Base-by-base conservation (phyloP, 2,113 vertebrate species). In the Mormoops blainvillei region DNA sequence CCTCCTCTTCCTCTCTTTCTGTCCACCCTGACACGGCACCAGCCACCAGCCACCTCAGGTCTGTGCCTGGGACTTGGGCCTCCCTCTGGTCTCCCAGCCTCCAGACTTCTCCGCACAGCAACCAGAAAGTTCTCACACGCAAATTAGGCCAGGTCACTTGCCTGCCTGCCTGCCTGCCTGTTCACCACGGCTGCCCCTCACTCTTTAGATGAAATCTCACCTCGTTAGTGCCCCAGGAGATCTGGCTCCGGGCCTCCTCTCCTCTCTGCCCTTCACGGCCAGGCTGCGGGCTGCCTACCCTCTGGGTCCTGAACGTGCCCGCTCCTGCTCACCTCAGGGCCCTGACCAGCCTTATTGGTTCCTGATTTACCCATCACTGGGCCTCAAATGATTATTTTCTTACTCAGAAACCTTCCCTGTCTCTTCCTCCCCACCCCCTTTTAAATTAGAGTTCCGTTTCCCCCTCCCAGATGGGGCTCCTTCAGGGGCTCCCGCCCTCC, bases 381-480 rank as follows among this genome's bases (percentile, higher is more conserved):
- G 63, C 15, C 43, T 52, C 36, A 13, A 50, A 58, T 31, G 14
- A 58, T 31, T 45, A 48, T 43, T 20, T 61, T 67, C 78, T 87
- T 24, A 28, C 54, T 84, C 19, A 28, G 80, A 68, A 45, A 56
- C 6, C 61, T 82, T 85, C 74, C 45, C 22, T 84, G 68, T 14
- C 61, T 91, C 33, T 41, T 33, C 38, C 43, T 96, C 68, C 18
- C 15, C 16, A 36, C 1, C 41, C 7, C 41, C 28, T 50, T 22
- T 48, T 58, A 67, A 36, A 63, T 36, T 12, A 14, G 50, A 43
- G 24, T 9, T 31, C 65, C 7, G 4, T n/a, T 36, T 38, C 50
- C 43, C 33, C 68, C 43, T 61, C 54, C 22, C 31, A 1, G 50
- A 0, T 0, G 41, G 0, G 11, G 76, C 2, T 65, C 14, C 13